Base-by-base conservation (phyloP, 1,140 invertebrate genomes). In the Ephestia elutella region DNA sequence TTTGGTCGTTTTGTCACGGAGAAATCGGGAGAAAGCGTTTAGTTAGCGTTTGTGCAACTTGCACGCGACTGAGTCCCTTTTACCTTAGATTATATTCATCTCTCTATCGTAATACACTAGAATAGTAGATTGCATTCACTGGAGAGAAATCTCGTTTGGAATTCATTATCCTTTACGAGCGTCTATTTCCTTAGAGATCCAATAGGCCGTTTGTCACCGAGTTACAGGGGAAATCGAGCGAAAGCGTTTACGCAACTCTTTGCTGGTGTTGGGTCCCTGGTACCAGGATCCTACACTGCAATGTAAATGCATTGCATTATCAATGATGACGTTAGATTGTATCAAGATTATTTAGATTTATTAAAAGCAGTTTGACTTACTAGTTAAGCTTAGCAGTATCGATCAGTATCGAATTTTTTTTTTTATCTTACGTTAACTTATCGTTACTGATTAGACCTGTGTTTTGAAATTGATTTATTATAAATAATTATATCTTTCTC, bases 221-320 rank as follows among this genome's bases (percentile, higher is more conserved):
- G 32, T 10, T 5, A 35, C 13, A 13, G 13, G 32, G 10, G 32
- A 35, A 35, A 35, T 13, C 32, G 21, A 57, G 66, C 62, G 70
- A 72, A 72, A 72, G 64, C 53, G 64, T 65, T 72, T 72, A 59
- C 64, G 67, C 66, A 72, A 72, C 56, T 19, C 44, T 48, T 50
- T 11, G 32, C 13, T 10, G 32, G 1, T 4, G 2, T 11, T 35
- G 13, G 3, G 32, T 11, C 32, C 32, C 32, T 35, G 13, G 32
- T 35, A 35, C 21, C 21, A 25, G 21, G 21, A 25, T 7, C 21
- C 21, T 2, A 25, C 21, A 7, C 2, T 7, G 21, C n/a, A n/a
- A n/a, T n/a, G n/a, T n/a, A n/a, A n/a, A n/a, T n/a, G n/a, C 21
- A 7, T 3, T 7, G 21, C 21, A 25, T 3, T 25, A 25, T 3